These are phyloP conservation scores for Fulmarus glacialis DNA, from an alignment of 2,113 vertebrate species.

Conservation along the genomic window DNA sequence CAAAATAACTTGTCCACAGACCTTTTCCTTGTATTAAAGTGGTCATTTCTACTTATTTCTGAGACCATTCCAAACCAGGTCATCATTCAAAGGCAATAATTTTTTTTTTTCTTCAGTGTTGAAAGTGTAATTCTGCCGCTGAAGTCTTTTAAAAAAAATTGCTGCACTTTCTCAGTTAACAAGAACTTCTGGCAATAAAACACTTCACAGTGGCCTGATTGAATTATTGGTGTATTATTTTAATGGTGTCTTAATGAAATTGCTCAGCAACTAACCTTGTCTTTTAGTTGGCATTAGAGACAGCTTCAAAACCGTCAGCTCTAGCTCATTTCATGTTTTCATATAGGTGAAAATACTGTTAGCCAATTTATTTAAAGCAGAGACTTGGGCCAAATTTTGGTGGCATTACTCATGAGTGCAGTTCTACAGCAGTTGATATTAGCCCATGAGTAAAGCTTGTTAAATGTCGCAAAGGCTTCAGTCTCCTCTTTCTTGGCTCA, in stretches of 20 bases:
- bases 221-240: slow-evolving; percentile 50
- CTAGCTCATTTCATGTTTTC: neutral
- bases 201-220: neutral
- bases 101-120: neutral
- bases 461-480: neutral
- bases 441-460: neutral
- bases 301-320: slow-evolving; percentile 8
- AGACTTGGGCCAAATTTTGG: neutral
- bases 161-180: slow-evolving; percentile 6
- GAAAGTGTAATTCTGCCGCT: neutral
- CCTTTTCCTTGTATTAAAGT: neutral
- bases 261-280: slow-evolving; percentile 39
- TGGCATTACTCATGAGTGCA: neutral
- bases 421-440: neutral
- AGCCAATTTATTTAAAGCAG: neutral
- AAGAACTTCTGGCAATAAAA: slow-evolving; percentile 32
- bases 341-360: neutral
- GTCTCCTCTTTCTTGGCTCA: neutral
- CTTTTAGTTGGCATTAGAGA: neutral
- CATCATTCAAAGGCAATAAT: neutral
- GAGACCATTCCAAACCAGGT: neutral
- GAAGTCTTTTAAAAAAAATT: neutral
- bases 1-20: neutral
- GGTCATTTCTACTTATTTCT: neutral
- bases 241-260: slow-evolving; percentile 53